Evolutionary conservation across 2,888 invertebrate species (phyloP), one percentile per base, ranked within the genome.

Genomic region (Coleophora deauratella): DNA sequence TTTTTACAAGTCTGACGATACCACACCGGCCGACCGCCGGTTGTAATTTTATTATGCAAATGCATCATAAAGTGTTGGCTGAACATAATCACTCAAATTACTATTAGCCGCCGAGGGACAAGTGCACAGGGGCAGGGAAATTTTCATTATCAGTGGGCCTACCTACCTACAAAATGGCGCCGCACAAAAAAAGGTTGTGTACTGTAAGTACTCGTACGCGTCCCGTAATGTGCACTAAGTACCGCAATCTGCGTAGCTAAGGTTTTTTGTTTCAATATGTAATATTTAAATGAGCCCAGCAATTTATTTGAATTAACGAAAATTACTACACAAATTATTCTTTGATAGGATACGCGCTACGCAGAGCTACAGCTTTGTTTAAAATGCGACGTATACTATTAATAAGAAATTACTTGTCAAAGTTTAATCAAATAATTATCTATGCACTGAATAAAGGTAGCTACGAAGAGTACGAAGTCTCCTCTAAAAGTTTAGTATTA

Each of bases 31-130:
- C 52, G 61, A 52, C 54, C 60, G 59, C 55, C 55, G 52, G 55
- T 55, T 54, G 76, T 80, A 84, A 84, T 85, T 84, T 80, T 77
- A 84, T 85, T 85, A 84, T 82, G 84, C 81, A 84, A 85, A 85
- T 82, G 72, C 57, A 52, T 70, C 62, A 66, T 82, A 79, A 84
- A 79, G 82, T 84, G 84, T 82, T 81, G 75, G 75, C 68, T 62
- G 73, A 37, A 66, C 63, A 69, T 80, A 79, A 84, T 81, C 70
- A 72, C 62, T 75, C 62, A 70, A 73, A 78, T 72, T 64, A 66
- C 63, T 58, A 64, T 62, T 65, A 62, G 41, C 54, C 55, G 54
- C 44, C 57, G 56, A 56, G 62, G 59, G 67, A 66, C 64, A 68
- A 68, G 62, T 59, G 54, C 61, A 1, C 3, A 31, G 31, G 21